Conservation (phyloP, 2,113 vertebrate species). For the Bujurquina vittata region DNA sequence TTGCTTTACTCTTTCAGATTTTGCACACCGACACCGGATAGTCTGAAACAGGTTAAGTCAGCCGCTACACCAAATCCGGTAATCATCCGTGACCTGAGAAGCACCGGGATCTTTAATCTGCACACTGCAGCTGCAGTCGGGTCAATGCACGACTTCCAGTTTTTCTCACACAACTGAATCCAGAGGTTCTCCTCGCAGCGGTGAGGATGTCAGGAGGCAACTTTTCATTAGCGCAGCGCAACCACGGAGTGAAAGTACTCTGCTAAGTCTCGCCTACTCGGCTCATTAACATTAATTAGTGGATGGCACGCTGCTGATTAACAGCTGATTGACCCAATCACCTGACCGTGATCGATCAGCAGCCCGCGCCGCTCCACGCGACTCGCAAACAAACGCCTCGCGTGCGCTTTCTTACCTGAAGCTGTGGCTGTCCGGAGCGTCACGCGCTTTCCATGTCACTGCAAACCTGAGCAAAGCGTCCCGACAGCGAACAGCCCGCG, state of each 20-base stretch:
- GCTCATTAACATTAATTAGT: not conserved
- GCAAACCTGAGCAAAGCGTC: not conserved
- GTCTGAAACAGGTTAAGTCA: not conserved
- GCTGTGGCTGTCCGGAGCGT: constrained; percentile 39
- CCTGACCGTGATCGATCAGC: not conserved
- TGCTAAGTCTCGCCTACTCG: too few relatives aligned
- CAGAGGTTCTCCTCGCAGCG: too few relatives aligned
- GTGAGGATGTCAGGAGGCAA: not conserved
- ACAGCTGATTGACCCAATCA: not conserved
- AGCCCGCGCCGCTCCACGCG: too few relatives aligned
- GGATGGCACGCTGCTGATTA: not conserved
- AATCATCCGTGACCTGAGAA: not conserved
- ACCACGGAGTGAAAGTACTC: not conserved
- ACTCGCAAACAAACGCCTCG: not conserved
- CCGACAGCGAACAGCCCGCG: not conserved
- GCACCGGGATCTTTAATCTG: not conserved
- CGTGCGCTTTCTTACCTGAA: constrained; percentile 49
- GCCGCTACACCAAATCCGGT: not conserved
- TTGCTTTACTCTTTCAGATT: too few relatives aligned
- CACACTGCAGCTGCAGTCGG: not conserved
- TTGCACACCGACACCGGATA: too few relatives aligned
- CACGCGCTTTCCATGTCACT: constrained; percentile 35
- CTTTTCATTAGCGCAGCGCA: too few relatives aligned
- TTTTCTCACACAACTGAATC: too few relatives aligned
- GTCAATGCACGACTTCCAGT: not conserved